phyloP scores from a whole-genome alignment of 2,113 vertebrate species.

The Gobius niger region DNA sequence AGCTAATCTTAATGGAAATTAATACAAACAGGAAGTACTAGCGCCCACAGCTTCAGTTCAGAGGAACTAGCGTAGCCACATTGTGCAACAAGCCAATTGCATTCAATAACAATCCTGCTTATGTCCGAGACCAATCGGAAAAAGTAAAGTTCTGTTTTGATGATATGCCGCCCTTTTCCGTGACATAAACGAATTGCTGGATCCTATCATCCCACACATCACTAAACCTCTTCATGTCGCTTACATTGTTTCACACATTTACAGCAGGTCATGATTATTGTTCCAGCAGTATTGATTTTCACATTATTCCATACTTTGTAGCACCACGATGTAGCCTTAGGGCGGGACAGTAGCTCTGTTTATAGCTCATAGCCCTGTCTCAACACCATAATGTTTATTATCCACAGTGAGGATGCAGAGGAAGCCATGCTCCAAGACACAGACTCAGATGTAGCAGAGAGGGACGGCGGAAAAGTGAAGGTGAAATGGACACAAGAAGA shows the following conservation, averaged over 20 bases:
- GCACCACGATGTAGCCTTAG: background rate
- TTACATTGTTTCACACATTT: too few species aligned
- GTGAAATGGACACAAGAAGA: conserved; percentile 94
- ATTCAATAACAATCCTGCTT: background rate
- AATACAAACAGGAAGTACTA: too few species aligned
- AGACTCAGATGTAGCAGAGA: conserved; percentile 87
- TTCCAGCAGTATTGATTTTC: background rate
- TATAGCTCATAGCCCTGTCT: background rate
- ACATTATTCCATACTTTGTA: background rate
- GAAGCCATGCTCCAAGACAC: conserved; percentile 87
- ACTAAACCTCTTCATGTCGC: background rate
- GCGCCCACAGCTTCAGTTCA: too few species aligned
- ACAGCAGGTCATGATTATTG: too few species aligned
- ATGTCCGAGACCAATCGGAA: background rate
- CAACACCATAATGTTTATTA: conserved; percentile 15
- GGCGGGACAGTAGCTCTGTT: background rate
- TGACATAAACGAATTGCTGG: background rate
- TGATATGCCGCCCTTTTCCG: conserved; percentile 55
- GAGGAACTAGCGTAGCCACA: too few species aligned
- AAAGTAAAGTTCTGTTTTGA: background rate
- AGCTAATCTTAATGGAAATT: too few species aligned
- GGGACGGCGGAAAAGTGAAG: conserved; percentile 86
- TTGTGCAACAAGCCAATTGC: too few species aligned
- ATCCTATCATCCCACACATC: background rate
- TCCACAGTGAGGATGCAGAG: conserved; percentile 86